phyloP scores from a whole-genome alignment of 2,888 invertebrate species.

The Allacma fusca region DNA sequence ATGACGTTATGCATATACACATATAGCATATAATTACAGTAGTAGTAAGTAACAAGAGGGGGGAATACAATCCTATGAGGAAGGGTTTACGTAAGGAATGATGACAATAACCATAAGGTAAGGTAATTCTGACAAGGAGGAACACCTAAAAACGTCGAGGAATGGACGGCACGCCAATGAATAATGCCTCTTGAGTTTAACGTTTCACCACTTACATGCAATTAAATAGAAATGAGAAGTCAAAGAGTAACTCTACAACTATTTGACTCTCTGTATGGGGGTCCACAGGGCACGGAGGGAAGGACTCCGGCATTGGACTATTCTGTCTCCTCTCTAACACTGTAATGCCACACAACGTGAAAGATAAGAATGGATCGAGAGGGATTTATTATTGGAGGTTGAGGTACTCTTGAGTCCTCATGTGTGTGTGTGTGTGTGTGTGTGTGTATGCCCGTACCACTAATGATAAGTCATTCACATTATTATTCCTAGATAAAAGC shows the following conservation, averaged over 20 bases:
- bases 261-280: not conserved
- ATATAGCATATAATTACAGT: too few species aligned
- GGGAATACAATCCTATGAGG: not conserved
- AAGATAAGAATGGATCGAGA: too few species aligned
- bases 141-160: not conserved
- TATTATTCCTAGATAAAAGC: constrained; percentile 9
- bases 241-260: constrained; percentile 11
- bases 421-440: not conserved
- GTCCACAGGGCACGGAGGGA: not conserved
- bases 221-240: constrained; percentile 21
- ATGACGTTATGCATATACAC: too few species aligned
- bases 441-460: not conserved
- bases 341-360: too few species aligned
- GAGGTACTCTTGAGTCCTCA: not conserved
- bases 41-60: not conserved
- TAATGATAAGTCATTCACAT: constrained; percentile 5
- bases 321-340: too few species aligned
- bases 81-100: not conserved
- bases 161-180: constrained; percentile 7
- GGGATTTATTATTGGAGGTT: too few species aligned
- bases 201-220: constrained; percentile 18
- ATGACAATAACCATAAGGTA: not conserved
- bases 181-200: constrained; percentile 13
- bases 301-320: too few species aligned
- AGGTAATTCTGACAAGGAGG: too few species aligned